Evolutionary conservation across 2,888 invertebrate genomes (phyloP), one percentile per base, ranked within the genome.

Genomic region (Calephelis perditalis): DNA sequence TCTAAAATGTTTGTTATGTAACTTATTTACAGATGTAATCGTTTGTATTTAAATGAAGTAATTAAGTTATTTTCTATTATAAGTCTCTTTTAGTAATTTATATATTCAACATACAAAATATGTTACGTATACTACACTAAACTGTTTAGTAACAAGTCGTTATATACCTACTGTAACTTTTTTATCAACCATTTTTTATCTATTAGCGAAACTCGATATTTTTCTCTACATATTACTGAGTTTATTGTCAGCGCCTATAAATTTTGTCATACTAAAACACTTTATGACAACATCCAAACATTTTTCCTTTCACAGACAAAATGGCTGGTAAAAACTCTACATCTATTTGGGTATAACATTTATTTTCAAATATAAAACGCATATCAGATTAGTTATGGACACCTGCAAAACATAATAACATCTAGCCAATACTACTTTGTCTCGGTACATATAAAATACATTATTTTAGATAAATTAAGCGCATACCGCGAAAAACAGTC

Each of bases 401-500:
- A 49, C 7, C 49, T 49, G 49, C 49, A 49, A 49, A 49, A 49
- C 8, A 49, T 47, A 49, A 9, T 15, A 49, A 49, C 26, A 49
- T 26, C 49, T 49, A 49, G 49, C 49, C 49, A 49, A 49, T 49
- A 49, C 49, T 49, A 49, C 49, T 49, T 26, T 49, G 49, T 49
- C 8, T 49, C n/a, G 49, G 49, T 26, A 49, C 49, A 49, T 49
- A 26, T 15, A 49, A 26, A 49, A 49, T 12, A 49, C 15, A 49
- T n/a, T 15, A 15, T 47, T 49, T 26, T 5, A 40, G 7, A 40
- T 40, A 49, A 9, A 49, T 15, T 49, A 49, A 49, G 49, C 49
- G 49, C 49, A 49, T 49, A 49, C 49, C 49, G 49, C 49, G 49
- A 49, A 49, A 49, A 49, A 49, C 49, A 49, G 49, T 49, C 49